These are phyloP conservation scores for Salvator merianae DNA, from an alignment of 2,113 vertebrate genomes.

Conservation along the genomic window DNA sequence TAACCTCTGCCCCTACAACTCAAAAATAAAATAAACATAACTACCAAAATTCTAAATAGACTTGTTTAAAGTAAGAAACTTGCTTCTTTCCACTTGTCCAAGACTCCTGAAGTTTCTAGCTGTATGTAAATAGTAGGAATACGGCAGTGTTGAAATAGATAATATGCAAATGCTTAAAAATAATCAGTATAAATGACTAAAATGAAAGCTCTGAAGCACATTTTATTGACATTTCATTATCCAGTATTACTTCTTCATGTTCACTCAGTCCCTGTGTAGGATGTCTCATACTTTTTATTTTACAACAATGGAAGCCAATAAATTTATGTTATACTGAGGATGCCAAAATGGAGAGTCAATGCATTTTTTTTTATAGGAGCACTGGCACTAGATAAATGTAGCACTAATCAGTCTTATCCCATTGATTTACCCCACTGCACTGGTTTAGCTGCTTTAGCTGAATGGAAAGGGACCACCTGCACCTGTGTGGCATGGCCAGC, in stretches of 20 bases:
- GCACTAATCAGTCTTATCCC: neutral
- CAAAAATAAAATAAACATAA: slow-evolving; percentile 30
- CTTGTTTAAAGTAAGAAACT: neutral
- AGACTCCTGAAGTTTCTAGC: slow-evolving; percentile 4
- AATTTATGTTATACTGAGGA: neutral
- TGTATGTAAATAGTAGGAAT: slow-evolving; percentile 1
- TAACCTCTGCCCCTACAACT: neutral
- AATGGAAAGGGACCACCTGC: no score
- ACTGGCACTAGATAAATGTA: neutral
- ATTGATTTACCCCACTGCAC: no score
- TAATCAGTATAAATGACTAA: slow-evolving; percentile 15
- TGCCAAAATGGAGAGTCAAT: neutral
- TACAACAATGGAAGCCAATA: neutral
- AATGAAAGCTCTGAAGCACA: slow-evolving; percentile 13
- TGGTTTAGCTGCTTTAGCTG: no score
- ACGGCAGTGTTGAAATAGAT: neutral
- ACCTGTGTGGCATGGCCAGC: no score
- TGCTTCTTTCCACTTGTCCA: neutral
- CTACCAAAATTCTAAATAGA: neutral
- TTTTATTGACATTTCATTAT: slow-evolving; percentile 24
- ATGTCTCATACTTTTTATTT: neutral
- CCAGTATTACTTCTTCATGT: slow-evolving; percentile 10
- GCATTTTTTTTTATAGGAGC: neutral
- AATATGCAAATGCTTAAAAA: slow-evolving; percentile 11
- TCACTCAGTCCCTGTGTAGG: neutral